Base-by-base conservation (phyloP, 2,797 vertebrate genomes). In the Scarus forsteni region DNA sequence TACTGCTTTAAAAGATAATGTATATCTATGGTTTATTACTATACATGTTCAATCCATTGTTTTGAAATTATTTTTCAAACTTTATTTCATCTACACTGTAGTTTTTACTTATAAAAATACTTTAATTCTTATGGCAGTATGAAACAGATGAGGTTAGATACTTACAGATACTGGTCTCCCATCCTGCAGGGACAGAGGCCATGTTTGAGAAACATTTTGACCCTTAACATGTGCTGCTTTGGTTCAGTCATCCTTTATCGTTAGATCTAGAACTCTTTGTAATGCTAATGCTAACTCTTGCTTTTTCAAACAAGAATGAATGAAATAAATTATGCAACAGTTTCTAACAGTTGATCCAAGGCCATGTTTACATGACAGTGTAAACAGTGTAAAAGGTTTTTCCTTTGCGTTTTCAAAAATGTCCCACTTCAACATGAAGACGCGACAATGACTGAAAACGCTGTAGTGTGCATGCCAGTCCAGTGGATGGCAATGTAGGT, bases 221-320 rank as follows among this genome's bases (percentile, higher is more conserved):
- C 3, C 11, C 27, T 27, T 27, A 2, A 27, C 27, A 27, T 27
- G 27, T 27, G 27, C 27, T 27, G 27, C 27, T 27, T 4, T 27
- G 27, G 27, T 27, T 79, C 72, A 39, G 8, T n/a, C n/a, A 34
- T 80, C 80, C 81, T 38, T 67, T 55, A 44, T 81, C 40, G 85
- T 69, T 67, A 83, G 77, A 73, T 38, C 56, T 1, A 0, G 45
- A 39, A 16, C 40, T 49, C 5, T 57, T 45, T 34, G 15, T 38
- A 48, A 0, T 1, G 8, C n/a, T n/a, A n/a, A n/a, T 5, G 10
- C 45, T 77, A 68, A 81, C 79, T 85, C 38, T 57, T 54, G 57
- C 35, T 36, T 61, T 57, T 19, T 45, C 5, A 7, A 63, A 57
- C 8, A 5, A 69, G 44, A 54, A 60, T 0, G 52, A 70, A 64